Percentiles rank a stretch among this genome's conserved stretches.
These are phyloP conservation scores for Myotis myotis DNA, from an alignment of 2,797 vertebrate species.

Conservation along the genomic window DNA sequence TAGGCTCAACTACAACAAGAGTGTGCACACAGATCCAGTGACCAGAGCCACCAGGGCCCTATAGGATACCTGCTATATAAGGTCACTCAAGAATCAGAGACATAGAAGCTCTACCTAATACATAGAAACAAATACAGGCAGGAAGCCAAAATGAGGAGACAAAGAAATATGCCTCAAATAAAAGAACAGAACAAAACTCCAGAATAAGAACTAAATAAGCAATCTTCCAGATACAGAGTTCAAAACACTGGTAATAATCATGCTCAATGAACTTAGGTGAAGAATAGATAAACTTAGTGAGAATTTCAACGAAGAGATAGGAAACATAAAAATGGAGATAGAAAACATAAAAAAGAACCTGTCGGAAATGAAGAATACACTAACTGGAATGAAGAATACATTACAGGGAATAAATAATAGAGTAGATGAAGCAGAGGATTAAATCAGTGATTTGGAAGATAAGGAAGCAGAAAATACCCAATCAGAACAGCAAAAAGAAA, in stretches of 20 bases:
- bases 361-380: background rate
- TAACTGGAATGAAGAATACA: background rate
- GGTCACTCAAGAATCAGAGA: background rate
- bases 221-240: background rate
- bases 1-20: background rate
- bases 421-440: background rate
- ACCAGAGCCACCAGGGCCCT: background rate
- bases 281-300: background rate
- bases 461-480: background rate
- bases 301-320: background rate
- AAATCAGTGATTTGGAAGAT: background rate
- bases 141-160: background rate
- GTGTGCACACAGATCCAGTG: background rate
- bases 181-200: background rate
- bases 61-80: background rate
- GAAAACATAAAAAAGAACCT: background rate
- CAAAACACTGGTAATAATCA: background rate
- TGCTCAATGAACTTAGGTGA: background rate
- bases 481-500: background rate
- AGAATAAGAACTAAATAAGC: background rate
- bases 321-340: background rate
- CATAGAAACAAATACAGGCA: background rate
- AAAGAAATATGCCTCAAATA: background rate
- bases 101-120: background rate
- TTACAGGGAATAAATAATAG: background rate